Evolutionary conservation across 1,140 invertebrate genomes (phyloP), one percentile per base, ranked within the genome.

Genomic region (Lysiphlebus fabarum): DNA sequence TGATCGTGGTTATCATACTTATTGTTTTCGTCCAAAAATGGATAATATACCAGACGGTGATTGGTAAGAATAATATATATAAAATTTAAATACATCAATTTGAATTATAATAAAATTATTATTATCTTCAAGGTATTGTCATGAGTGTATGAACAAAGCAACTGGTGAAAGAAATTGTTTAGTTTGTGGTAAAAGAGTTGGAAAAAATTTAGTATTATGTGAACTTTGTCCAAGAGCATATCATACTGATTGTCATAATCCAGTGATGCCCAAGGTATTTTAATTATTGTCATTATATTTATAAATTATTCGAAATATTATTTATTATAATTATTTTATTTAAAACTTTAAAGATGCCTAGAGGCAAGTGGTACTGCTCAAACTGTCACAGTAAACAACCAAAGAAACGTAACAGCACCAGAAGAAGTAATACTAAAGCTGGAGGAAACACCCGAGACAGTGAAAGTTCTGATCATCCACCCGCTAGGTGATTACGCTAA

Each of bases 21-120:
- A 98, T 75, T 98, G 95, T 82, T 98, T 98, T 82, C 95, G 94
- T 81, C 95, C 95, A 65, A 90, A 93, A 80, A 93, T 98, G 90
- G 92, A 95, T 58, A 90, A 89, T 69, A 96, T 92, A 81, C 95
- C 95, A 42, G 94, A 97, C 70, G 96, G 96, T 61, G 95, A 98
- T 76, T 98, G 95, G 95, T 98, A 72, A 84, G 84, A 76, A 38
- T 4, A 53, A 53, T 45, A 26, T 34, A 4, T 11, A 36, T 36
- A 10, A 2, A 2, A 50, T 40, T n/a, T n/a, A n/a, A n/a, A n/a
- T n/a, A n/a, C n/a, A n/a, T n/a, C n/a, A n/a, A n/a, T n/a, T n/a
- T n/a, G n/a, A n/a, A n/a, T n/a, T n/a, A n/a, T n/a, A 17, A 33
- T 40, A 48, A 33, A 26, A 42, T 11, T 10, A 12, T 38, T 55